Evolutionary conservation across 1,140 invertebrate genomes (phyloP).

Genomic region (Drosophila bocqueti): DNA sequence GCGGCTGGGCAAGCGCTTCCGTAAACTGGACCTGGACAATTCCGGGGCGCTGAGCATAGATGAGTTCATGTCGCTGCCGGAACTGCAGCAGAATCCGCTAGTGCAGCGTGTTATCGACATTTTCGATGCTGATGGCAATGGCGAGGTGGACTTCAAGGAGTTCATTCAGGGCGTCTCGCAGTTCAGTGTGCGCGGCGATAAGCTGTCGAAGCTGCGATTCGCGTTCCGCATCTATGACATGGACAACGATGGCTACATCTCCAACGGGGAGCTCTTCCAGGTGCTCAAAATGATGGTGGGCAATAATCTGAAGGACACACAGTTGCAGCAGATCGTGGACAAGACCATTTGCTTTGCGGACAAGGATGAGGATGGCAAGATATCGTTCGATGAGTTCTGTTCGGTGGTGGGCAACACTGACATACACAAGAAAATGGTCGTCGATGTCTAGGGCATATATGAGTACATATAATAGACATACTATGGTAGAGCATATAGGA

Average conservation of each 20-base stretch:
- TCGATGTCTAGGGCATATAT: conserved; percentile 91
- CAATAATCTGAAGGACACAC: conserved; percentile 97
- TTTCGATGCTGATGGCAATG: conserved; percentile 99
- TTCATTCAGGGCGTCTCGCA: conserved; percentile 99
- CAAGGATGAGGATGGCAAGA: conserved; percentile 98
- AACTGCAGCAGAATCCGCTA: conserved; percentile 98
- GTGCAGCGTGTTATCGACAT: conserved; percentile 99
- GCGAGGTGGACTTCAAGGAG: conserved; percentile 94
- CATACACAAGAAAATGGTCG: conserved; percentile 99
- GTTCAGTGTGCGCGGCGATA: conserved; percentile 99
- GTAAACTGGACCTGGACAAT: conserved; percentile 98
- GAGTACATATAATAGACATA: conserved; percentile 10
- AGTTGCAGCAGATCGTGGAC: conserved; percentile 98
- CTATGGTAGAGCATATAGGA: conserved; percentile 16
- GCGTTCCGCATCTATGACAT: conserved; percentile 99
- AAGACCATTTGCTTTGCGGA: conserved; percentile 98
- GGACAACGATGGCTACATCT: conserved; percentile 99
- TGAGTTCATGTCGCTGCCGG: conserved; percentile 99
- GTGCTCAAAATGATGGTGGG: conserved; percentile 99
- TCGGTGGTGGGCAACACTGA: conserved; percentile 98
- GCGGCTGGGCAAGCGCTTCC: conserved; percentile 97
- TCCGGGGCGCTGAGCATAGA: conserved; percentile 98
- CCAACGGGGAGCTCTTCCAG: conserved; percentile 98
- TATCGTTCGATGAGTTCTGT: conserved; percentile 98
- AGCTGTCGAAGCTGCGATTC: conserved; percentile 98